Conservation (phyloP, 2,113 vertebrate genomes). For the Forbesichthys agassizii region DNA sequence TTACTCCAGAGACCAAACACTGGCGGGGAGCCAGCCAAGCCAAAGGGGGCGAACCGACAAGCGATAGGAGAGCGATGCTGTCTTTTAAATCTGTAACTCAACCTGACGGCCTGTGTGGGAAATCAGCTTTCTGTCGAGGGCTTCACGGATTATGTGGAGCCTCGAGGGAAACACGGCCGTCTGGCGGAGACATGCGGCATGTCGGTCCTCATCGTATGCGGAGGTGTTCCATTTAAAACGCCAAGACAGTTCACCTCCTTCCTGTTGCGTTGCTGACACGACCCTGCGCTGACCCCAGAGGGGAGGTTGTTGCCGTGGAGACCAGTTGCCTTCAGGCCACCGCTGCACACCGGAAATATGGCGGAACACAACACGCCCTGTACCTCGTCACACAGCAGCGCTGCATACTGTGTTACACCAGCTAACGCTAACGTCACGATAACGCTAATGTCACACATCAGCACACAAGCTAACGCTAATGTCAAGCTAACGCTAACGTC, state of each 20-base stretch:
- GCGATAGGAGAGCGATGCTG: conserved; percentile 52
- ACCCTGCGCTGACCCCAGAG: conserved; percentile 43
- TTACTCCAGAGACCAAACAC: conserved; percentile 47
- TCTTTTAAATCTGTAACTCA: conserved; percentile 69
- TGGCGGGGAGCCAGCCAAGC: conserved; percentile 31
- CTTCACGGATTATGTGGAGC: conserved; percentile 47
- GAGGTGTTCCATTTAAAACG: conserved; percentile 78
- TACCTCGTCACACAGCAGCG: too few species aligned
- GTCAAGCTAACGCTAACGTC: too few species aligned
- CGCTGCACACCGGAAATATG: too few species aligned
- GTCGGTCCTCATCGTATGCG: conserved; percentile 60
- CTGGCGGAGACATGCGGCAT: conserved; percentile 26
- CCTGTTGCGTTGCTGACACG: conserved; percentile 34
- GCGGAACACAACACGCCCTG: too few species aligned
- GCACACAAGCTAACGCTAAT: too few species aligned
- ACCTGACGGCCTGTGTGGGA: conserved; percentile 65
- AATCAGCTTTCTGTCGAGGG: conserved; percentile 52
- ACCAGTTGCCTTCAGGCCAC: too few species aligned
- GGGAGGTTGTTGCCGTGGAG: too few species aligned
- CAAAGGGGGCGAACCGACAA: conserved; percentile 52
- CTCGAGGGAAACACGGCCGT: conserved; percentile 5
- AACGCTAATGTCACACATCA: too few species aligned
- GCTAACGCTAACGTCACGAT: too few species aligned
- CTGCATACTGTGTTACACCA: too few species aligned
- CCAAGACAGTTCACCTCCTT: conserved; percentile 61